Base-by-base conservation (phyloP, 2,113 vertebrate genomes). In the Donacobius atricapilla region DNA sequence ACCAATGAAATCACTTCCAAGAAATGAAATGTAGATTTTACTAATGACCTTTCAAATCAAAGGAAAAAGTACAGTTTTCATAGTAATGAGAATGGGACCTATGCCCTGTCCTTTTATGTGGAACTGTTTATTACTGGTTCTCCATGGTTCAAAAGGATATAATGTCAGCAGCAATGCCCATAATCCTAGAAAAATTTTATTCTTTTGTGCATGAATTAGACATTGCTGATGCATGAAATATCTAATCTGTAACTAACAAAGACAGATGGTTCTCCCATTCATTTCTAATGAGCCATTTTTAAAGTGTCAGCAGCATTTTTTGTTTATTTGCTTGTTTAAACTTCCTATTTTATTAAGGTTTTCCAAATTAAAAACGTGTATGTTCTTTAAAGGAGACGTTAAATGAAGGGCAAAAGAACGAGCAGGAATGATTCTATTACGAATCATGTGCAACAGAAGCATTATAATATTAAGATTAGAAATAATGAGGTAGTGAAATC, bases 261-360 rank as follows among this genome's bases (percentile, higher is more conserved):
- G 94, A 97, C 80, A 87, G 79, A 97, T 81, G 56, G 50, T 79
- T 96, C 95, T 96, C 70, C 56, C 51, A 78, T 95, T 97, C 27
- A 45, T 96, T 96, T 96, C 85, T 95, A 96, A 93, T 91, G 66
- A 95, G 66, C 11, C 23, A 65, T 96, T 96, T 95, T 86, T 94
- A 87, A 91, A 77, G 35, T 88, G 78, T 80, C 83, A 88, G 79
- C 40, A 80, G 40, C 35, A 76, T 75, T 94, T 94, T 92, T 61
- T 64, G 31, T 84, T 64, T 91, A 40, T 95, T 87, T 86, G 45
- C 57, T 95, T 96, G 81, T 80, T 95, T 93, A 96, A 96, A 96
- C 35, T 89, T 94, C 58, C 47, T 56, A 66, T 87, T 95, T 96
- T 89, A 87, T 51, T 71, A 73, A 50, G 20, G 8, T 69, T 91